A percentile compares a stretch with the other conserved stretches of the same genome.
Evolutionary conservation across 1,140 invertebrate species (phyloP).

Genomic region (Eueides isabella): DNA sequence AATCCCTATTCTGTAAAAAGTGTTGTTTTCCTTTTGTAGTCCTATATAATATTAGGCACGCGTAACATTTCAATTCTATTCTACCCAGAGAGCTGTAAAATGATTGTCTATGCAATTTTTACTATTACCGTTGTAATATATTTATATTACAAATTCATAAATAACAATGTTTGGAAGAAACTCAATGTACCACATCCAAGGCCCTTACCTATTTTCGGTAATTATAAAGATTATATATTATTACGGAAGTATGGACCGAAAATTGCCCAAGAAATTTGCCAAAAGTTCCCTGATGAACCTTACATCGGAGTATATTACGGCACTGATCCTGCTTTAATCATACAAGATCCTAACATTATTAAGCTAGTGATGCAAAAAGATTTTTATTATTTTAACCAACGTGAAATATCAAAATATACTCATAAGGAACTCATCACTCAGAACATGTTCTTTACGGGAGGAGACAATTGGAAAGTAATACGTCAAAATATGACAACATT

Average conservation of each 20-base stretch:
- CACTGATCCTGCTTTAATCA: conserved; percentile 66
- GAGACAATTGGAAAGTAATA: conserved; percentile 82
- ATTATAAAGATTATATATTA: conserved; percentile 60
- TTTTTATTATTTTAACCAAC: conserved; percentile 80
- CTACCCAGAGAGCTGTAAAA: not conserved
- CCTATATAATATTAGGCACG: not conserved
- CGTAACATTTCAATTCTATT: not conserved
- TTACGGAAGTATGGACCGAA: conserved; percentile 45
- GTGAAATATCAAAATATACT: conserved; percentile 74
- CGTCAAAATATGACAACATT: conserved; percentile 83
- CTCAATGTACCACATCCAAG: conserved; percentile 55
- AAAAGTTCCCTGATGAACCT: conserved; percentile 55
- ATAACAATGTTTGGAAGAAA: conserved; percentile 63
- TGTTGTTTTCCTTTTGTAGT: not conserved
- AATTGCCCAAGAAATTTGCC: conserved; percentile 45
- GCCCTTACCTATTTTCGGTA: conserved; percentile 66
- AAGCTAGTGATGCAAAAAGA: conserved; percentile 78
- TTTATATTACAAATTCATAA: conserved; percentile 6
- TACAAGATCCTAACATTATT: conserved; percentile 77
- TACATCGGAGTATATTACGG: conserved; percentile 73
- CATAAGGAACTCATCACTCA: conserved; percentile 57
- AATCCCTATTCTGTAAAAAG: not conserved
- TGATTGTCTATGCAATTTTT: not conserved
- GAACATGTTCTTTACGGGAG: conserved; percentile 67
- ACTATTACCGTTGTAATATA: not conserved